Evolutionary conservation across 2,888 invertebrate genomes (phyloP).

Genomic region (Alcis repandata): DNA sequence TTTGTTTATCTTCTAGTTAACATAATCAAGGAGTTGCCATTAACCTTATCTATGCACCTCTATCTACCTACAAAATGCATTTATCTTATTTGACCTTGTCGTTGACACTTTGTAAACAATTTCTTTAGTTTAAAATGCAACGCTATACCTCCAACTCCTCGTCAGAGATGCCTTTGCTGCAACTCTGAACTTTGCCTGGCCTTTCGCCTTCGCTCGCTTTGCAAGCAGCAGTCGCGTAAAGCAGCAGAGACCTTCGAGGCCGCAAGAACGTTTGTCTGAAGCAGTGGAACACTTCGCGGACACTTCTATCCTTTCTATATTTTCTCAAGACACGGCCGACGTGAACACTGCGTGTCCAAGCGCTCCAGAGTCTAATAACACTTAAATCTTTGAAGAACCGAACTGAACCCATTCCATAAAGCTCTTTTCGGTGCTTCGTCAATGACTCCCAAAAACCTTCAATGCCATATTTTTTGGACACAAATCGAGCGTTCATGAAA

Average conservation of each 20-base stretch:
- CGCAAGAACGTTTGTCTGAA: conserved; percentile 72
- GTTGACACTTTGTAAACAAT: conserved; percentile 30
- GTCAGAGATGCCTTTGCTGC: conserved; percentile 70
- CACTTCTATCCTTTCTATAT: conserved; percentile 69
- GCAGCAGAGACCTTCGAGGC: conserved; percentile 68
- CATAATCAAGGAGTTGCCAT: too few species aligned
- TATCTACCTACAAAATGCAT: not conserved
- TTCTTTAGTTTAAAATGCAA: not conserved
- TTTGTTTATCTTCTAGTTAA: not conserved
- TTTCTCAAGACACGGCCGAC: conserved; percentile 69
- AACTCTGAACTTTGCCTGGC: conserved; percentile 47
- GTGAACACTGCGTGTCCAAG: conserved; percentile 69
- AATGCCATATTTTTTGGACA: conserved; percentile 60
- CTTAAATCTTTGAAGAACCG: conserved; percentile 70
- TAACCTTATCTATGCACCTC: not conserved
- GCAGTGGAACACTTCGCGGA: conserved; percentile 73
- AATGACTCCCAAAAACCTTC: conserved; percentile 53
- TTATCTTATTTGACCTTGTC: conserved; percentile 37
- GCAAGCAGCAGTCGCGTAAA: conserved; percentile 77
- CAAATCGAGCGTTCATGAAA: conserved; percentile 52
- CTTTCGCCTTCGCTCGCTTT: conserved; percentile 59
- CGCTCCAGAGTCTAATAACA: conserved; percentile 69
- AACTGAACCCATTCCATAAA: conserved; percentile 65
- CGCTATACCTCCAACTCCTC: conserved; percentile 72
- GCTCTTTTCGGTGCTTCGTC: conserved; percentile 47